Conservation (phyloP, 2,888 invertebrate species). For the Dryomyza anilis region DNA sequence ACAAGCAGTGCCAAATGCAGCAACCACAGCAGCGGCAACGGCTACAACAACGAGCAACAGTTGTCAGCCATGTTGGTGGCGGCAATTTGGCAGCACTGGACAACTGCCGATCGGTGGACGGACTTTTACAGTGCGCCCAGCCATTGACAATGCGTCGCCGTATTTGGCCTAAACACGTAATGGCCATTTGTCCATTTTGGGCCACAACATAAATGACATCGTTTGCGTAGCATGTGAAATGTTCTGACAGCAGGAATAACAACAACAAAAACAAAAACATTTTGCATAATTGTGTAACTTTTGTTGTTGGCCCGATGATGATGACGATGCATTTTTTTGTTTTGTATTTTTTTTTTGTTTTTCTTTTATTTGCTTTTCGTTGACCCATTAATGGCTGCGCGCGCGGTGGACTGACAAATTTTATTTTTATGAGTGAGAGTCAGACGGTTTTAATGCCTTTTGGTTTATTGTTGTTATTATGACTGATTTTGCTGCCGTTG, state of each 20-base stretch:
- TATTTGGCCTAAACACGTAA: neutral
- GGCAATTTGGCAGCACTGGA: neutral
- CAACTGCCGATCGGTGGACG: neutral
- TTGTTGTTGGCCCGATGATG: too few species aligned
- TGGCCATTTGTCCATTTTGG: neutral
- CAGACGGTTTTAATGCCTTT: neutral
- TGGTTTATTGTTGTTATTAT: neutral
- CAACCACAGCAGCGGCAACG: neutral
- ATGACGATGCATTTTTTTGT: too few species aligned
- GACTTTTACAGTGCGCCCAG: neutral
- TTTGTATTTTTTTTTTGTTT: neutral
- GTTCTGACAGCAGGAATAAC: too few species aligned
- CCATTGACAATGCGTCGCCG: neutral
- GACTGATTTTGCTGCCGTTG: neutral
- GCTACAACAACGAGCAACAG: neutral
- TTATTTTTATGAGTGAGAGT: neutral
- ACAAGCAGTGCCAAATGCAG: too few species aligned
- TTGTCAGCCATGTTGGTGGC: too few species aligned
- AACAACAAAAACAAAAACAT: too few species aligned
- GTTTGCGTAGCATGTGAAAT: neutral
- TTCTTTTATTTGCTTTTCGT: neutral
- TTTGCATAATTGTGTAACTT: neutral
- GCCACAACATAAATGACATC: neutral
- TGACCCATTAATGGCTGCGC: too few species aligned
- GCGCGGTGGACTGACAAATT: too few species aligned